Percentiles rank a stretch among this genome's conserved stretches.
Evolutionary conservation across 2,113 vertebrate genomes (phyloP).

Genomic region (Pomatostomus ruficeps): DNA sequence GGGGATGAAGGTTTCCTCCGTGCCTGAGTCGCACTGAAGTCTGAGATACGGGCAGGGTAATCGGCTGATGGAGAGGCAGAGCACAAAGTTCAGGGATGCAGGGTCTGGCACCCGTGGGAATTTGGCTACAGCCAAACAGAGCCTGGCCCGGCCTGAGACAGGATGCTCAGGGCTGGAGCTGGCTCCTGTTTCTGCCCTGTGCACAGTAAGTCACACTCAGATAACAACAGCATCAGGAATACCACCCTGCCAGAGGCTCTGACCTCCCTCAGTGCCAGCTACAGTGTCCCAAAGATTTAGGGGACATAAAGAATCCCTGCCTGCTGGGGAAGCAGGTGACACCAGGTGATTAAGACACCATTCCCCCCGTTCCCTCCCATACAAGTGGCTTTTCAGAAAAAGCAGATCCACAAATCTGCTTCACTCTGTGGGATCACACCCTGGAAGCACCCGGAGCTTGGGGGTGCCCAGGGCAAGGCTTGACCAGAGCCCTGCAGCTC

Average conservation of each 20-base stretch:
- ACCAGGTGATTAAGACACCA: rapidly evolving
- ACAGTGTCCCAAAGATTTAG: neutral
- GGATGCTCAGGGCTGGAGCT: neutral
- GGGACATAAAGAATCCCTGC: neutral
- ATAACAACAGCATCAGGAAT: rapidly evolving
- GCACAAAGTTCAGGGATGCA: rapidly evolving
- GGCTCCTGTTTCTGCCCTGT: neutral
- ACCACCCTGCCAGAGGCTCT: neutral
- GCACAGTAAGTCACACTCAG: no score
- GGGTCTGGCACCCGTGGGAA: neutral
- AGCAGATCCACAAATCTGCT: rapidly evolving
- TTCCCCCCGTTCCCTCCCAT: rapidly evolving
- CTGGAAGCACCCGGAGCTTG: neutral
- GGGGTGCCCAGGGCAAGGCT: neutral
- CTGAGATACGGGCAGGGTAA: neutral
- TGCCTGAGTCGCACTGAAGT: neutral
- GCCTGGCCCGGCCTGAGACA: rapidly evolving
- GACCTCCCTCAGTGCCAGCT: neutral
- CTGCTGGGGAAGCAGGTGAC: rapidly evolving
- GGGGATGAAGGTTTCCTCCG: neutral
- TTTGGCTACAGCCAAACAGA: neutral
- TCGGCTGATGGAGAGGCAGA: neutral
- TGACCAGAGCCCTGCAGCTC: neutral
- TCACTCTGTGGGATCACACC: neutral
- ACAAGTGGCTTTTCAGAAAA: neutral